Percentiles rank a stretch among this genome's conserved stretches.
Evolutionary conservation across 2,888 invertebrate species (phyloP).

Genomic region (Hesperia comma): DNA sequence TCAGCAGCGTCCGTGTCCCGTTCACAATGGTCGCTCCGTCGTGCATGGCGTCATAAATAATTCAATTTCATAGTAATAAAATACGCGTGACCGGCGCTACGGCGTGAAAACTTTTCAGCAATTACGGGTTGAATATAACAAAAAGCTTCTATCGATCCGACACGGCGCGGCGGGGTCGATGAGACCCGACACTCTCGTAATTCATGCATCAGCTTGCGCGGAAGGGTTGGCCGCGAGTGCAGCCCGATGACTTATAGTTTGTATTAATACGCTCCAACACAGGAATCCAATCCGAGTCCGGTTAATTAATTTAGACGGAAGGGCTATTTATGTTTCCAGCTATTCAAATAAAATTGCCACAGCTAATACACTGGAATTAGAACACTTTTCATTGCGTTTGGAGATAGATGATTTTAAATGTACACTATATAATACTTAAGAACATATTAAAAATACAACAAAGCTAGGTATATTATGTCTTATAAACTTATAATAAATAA

Average conservation of each 20-base stretch:
- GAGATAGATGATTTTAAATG: not conserved
- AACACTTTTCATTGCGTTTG: not conserved
- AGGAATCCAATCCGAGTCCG: constrained; percentile 68
- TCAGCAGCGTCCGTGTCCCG: constrained; percentile 67
- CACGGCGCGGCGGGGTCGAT: constrained; percentile 57
- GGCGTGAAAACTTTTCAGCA: constrained; percentile 84
- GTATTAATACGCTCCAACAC: constrained; percentile 75
- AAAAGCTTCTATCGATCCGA: constrained; percentile 76
- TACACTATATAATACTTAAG: not conserved
- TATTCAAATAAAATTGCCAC: constrained; percentile 21
- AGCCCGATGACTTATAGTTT: constrained; percentile 76
- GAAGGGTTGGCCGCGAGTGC: constrained; percentile 75
- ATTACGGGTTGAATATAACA: constrained; percentile 82
- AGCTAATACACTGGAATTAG: constrained; percentile 32
- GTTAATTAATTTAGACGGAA: constrained; percentile 69
- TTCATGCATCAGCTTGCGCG: constrained; percentile 79
- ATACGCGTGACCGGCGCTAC: constrained; percentile 80
- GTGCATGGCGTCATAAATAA: constrained; percentile 79
- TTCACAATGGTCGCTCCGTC: constrained; percentile 72
- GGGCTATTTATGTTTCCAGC: constrained; percentile 36
- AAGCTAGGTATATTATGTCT: not conserved
- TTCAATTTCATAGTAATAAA: constrained; percentile 84
- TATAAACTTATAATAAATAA: not conserved
- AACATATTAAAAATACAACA: not conserved
- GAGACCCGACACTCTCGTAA: constrained; percentile 65